Base-by-base conservation (phyloP, 2,888 invertebrate genomes). In the Choristoneura rosaceana region DNA sequence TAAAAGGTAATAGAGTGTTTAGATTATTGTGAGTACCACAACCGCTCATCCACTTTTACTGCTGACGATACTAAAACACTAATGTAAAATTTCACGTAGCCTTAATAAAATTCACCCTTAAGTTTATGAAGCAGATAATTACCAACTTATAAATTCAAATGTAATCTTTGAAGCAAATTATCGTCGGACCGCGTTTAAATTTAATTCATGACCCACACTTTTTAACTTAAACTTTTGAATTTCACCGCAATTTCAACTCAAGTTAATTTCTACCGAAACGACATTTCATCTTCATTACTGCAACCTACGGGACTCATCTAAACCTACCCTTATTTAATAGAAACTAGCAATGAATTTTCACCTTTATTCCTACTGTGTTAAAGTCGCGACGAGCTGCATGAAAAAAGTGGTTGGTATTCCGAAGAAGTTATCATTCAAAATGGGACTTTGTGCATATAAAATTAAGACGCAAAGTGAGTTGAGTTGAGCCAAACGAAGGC, bases 251-350 rank as follows among this genome's bases (percentile, higher is more conserved):
- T 71, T 68, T 50, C 62, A 71, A 71, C 71, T 67, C 55, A 34
- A 47, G 58, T 68, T 71, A 68, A 71, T 71, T 71, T 71, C 67
- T 71, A 58, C 71, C 38, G 67, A 71, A 70, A 71, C 67, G 71
- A 71, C 71, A 63, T 71, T 71, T 71, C 71, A 71, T 71, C 71
- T 71, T 71, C 71, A 71, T 71, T 71, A 71, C 71, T 68, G 47
- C 55, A 71, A 71, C 71, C 71, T 71, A 67, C 71, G 71, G 71
- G 71, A 68, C 67, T 58, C 67, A 68, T 71, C 71, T 47, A 47
- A 17, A 71, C 55, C 55, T 59, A 50, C 70, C 45, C 67, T 58
- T 12, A 14, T 25, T 61, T 62, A 33, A 45, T 9, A 12, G 10
- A 9, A 17, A 58, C 58, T 43, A 25, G 25, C 71, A 62, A 45